Percentiles rank a stretch among this genome's conserved stretches.
Evolutionary conservation across 2,888 invertebrate genomes (phyloP).

Genomic region (Neria commutata): DNA sequence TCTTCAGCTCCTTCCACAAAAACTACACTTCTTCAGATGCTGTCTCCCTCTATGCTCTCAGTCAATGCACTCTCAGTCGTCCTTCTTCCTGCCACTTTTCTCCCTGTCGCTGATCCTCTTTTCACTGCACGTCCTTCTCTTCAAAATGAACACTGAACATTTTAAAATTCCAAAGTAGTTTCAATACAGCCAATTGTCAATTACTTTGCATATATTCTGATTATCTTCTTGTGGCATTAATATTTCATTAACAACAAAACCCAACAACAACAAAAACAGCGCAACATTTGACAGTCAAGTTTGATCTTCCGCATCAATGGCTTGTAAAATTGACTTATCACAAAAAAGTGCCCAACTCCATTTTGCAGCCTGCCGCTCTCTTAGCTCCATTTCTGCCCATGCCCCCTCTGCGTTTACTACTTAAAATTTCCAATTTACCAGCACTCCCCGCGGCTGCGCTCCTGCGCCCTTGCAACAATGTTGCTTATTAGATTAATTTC

Average conservation of each 20-base stretch:
- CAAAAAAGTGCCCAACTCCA: constrained; percentile 22
- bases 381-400: background rate
- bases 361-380: background rate
- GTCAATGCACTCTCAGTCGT: too few species aligned
- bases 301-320: constrained; percentile 61
- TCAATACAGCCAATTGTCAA: constrained; percentile 49
- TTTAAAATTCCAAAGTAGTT: too few species aligned
- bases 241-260: constrained; percentile 51
- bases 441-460: background rate
- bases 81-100: too few species aligned
- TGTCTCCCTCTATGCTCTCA: too few species aligned
- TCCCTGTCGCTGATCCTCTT: too few species aligned
- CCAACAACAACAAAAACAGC: background rate
- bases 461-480: constrained; percentile 39
- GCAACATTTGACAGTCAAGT: constrained; percentile 49
- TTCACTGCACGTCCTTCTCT: too few species aligned
- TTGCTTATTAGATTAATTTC: constrained; percentile 60
- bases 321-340: constrained; percentile 59
- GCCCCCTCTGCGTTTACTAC: background rate
- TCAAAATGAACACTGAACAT: too few species aligned
- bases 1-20: too few species aligned
- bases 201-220: constrained; percentile 55
- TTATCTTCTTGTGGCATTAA: constrained; percentile 54
- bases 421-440: constrained; percentile 17
- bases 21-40: too few species aligned